These are phyloP conservation scores for Polypedilum vanderplanki DNA, from an alignment of 1,140 invertebrate genomes.

Conservation along the genomic window DNA sequence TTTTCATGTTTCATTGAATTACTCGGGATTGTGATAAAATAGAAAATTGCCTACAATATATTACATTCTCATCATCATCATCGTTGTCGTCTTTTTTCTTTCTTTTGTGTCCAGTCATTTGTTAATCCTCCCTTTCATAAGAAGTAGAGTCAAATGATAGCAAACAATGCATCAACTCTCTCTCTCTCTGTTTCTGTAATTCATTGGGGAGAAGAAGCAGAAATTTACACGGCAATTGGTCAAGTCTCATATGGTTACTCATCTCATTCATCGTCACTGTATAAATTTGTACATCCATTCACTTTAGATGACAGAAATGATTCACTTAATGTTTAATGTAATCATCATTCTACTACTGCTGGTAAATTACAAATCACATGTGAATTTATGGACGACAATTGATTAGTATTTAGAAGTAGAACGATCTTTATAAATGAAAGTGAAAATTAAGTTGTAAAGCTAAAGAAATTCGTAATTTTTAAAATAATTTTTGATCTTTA, in stretches of 20 bases:
- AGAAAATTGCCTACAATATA: slow-evolving; percentile 1
- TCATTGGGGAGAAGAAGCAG: neutral
- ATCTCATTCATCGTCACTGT: neutral
- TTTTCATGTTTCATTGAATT: no score
- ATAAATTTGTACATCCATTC: no score
- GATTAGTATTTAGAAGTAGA: neutral
- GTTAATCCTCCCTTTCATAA: neutral
- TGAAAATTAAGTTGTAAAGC: no score
- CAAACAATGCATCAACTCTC: neutral
- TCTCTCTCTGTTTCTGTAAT: no score
- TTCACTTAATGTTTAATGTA: neutral
- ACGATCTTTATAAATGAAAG: neutral
- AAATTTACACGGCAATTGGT: slow-evolving; percentile 24
- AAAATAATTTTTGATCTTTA: no score
- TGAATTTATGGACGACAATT: neutral
- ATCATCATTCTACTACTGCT: neutral
- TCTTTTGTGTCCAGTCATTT: neutral
- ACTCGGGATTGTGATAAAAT: neutral
- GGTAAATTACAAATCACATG: neutral
- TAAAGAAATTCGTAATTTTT: no score
- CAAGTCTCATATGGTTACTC: slow-evolving; percentile 19
- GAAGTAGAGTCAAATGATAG: neutral
- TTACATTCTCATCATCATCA: slow-evolving; percentile 20
- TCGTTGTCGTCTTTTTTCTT: neutral
- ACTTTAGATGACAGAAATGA: no score